phyloP scores from a whole-genome alignment of 2,113 vertebrate genomes.

The Cheirogaleus medius region DNA sequence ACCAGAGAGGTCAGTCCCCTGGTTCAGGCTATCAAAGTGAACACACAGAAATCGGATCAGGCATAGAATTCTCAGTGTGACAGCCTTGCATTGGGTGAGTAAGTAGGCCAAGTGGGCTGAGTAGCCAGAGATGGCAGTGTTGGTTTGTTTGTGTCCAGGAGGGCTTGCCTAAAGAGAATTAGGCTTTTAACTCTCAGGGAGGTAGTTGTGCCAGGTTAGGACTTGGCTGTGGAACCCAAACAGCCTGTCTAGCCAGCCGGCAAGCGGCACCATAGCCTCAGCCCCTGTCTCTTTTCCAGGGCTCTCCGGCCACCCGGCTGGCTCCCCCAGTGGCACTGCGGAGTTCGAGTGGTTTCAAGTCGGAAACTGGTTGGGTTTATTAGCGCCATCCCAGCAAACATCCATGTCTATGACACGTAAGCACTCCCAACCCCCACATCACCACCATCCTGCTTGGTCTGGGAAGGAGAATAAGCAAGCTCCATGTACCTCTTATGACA shows the following conservation, averaged over 20 bases:
- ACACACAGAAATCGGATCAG: not conserved
- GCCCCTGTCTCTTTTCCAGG: slow-evolving; percentile 82
- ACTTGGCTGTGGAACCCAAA: rapidly evolving
- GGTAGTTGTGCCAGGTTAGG: not conserved
- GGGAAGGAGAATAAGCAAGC: not conserved
- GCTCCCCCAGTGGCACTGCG: slow-evolving; percentile 98
- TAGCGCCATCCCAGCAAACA: slow-evolving; percentile 96
- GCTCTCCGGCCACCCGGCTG: slow-evolving; percentile 97
- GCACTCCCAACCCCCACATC: slow-evolving; percentile 14
- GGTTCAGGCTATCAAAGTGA: not conserved
- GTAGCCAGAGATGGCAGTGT: not conserved
- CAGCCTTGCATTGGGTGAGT: not conserved
- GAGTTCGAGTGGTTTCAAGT: slow-evolving; percentile 97
- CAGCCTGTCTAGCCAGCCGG: not conserved
- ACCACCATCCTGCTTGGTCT: not conserved
- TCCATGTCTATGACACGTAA: slow-evolving; percentile 96
- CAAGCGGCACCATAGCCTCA: not conserved
- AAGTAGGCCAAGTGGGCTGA: not conserved
- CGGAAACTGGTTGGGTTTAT: slow-evolving; percentile 99
- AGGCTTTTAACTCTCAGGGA: not conserved
- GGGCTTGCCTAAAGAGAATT: not conserved
- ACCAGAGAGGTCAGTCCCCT: not conserved
- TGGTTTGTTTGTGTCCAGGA: not conserved
- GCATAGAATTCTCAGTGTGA: not conserved
- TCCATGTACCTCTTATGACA: not conserved